Conservation (phyloP, 2,113 vertebrate genomes). For the Pimephales promelas region DNA sequence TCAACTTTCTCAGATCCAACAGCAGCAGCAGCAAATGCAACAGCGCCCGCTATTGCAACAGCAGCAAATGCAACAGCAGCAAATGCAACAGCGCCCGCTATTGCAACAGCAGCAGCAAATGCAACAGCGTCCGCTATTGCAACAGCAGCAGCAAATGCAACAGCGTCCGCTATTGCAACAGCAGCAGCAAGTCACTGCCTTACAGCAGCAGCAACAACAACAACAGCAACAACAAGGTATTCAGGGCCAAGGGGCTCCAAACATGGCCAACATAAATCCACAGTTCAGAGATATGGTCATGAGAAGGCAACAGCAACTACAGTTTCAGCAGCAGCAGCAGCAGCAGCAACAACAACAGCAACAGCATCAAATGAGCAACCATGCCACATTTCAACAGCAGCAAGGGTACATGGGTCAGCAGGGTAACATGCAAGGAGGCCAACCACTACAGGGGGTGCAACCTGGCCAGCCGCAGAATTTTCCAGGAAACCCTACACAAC, state of each 20-base stretch:
- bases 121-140: constrained; percentile 25
- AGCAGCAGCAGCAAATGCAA: constrained; percentile 67
- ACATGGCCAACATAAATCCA: constrained; percentile 75
- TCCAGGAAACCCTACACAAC: constrained; percentile 71
- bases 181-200: constrained; percentile 66
- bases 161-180: too few species aligned
- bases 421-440: constrained; percentile 72
- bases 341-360: constrained; percentile 81
- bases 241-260: constrained; percentile 79
- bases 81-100: constrained; percentile 80
- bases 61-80: too few species aligned
- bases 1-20: constrained; percentile 78
- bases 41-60: constrained; percentile 7
- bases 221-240: constrained; percentile 83
- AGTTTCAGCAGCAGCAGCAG: constrained; percentile 76
- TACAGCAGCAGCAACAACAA: constrained; percentile 71
- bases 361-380: constrained; percentile 85
- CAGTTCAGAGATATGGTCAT: constrained; percentile 90
- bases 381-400: constrained; percentile 89
- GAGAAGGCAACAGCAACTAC: constrained; percentile 83
- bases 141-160: constrained; percentile 75
- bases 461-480: constrained; percentile 76
- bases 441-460: constrained; percentile 79
- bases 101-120: constrained; percentile 71
- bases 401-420: constrained; percentile 89